Conservation (phyloP, 2,888 invertebrate genomes). For the Atethmia centrago region DNA sequence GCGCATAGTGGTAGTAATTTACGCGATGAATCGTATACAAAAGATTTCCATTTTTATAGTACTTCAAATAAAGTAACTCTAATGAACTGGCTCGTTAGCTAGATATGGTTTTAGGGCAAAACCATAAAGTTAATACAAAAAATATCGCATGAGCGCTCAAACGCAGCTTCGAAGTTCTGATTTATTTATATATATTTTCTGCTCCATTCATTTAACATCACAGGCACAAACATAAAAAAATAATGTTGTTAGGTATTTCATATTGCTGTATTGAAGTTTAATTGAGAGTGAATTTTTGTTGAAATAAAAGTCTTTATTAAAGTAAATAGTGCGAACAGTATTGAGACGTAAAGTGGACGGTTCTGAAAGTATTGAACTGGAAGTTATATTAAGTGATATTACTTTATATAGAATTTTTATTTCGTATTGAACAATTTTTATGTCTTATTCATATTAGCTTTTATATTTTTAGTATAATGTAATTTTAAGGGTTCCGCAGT, state of each 20-base stretch:
- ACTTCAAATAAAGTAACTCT: neutral
- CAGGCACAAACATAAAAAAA: slow-evolving; percentile 28
- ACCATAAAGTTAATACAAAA: neutral
- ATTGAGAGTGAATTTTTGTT: slow-evolving; percentile 32
- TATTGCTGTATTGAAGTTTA: slow-evolving; percentile 34
- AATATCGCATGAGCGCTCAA: neutral
- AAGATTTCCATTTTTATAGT: neutral
- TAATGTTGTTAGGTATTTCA: slow-evolving; percentile 15
- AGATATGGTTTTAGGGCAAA: neutral
- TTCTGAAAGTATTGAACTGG: slow-evolving; percentile 10
- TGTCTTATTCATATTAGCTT: neutral
- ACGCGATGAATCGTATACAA: neutral
- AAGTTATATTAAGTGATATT: neutral
- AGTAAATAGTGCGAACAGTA: slow-evolving; percentile 30
- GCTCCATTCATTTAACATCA: slow-evolving; percentile 14
- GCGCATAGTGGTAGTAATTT: neutral
- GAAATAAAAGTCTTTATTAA: slow-evolving; percentile 25
- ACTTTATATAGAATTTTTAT: neutral
- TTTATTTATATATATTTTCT: slow-evolving; percentile 32
- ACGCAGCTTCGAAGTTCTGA: neutral
- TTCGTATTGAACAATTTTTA: neutral
- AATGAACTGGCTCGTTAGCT: neutral
- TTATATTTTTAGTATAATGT: no score
- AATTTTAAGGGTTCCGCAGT: no score
- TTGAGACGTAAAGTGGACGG: slow-evolving; percentile 14